phyloP scores from a whole-genome alignment of 2,797 vertebrate genomes.

The Coreius guichenoti region DNA sequence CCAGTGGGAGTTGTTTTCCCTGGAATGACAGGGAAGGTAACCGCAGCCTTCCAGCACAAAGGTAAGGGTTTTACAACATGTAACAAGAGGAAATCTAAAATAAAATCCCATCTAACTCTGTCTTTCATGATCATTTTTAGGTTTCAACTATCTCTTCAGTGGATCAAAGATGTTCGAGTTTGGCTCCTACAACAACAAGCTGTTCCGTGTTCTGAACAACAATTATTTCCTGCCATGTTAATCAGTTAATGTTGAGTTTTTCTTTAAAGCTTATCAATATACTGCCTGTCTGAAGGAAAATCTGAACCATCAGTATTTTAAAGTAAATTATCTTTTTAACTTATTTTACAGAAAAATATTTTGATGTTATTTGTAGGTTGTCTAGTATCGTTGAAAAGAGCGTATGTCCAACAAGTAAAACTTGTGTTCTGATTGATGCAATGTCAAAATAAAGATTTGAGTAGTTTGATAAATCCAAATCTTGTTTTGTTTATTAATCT shows the following conservation, averaged over 20 bases:
- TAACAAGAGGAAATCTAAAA: neutral
- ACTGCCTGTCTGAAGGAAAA: neutral
- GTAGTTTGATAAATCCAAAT: neutral
- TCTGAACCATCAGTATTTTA: constrained; percentile 19
- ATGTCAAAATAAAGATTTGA: constrained; percentile 18
- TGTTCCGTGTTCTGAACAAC: constrained; percentile 42
- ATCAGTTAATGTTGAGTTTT: neutral
- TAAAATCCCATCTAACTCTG: neutral
- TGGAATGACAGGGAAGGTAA: constrained; percentile 73
- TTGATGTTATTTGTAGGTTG: neutral
- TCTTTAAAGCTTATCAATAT: neutral
- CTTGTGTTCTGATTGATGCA: neutral
- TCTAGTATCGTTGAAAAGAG: neutral
- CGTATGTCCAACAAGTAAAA: neutral
- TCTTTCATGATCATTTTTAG: constrained; percentile 15
- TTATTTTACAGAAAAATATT: neutral
- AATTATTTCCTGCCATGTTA: constrained; percentile 42
- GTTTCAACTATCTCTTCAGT: constrained; percentile 34
- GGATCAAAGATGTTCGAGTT: constrained; percentile 39
- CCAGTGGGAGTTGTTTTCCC: constrained; percentile 67
- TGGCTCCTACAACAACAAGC: neutral
- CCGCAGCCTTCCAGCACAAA: constrained; percentile 77
- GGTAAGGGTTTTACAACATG: constrained; percentile 64
- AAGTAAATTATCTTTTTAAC: constrained; percentile 8
- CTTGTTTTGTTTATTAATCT: neutral